Evolutionary conservation across 2,888 invertebrate genomes (phyloP), one percentile per base, ranked within the genome.

Genomic region (Eurois occulta): DNA sequence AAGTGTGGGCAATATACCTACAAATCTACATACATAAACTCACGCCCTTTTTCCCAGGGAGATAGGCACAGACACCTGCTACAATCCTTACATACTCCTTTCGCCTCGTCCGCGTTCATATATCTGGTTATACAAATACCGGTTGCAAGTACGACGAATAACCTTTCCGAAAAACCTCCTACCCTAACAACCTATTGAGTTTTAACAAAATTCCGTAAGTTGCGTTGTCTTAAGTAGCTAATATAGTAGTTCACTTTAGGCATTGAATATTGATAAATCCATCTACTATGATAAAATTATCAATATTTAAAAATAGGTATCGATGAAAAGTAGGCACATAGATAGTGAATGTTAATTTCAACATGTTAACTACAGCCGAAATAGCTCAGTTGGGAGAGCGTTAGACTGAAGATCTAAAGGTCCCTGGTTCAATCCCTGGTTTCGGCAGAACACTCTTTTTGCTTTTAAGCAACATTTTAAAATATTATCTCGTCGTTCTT

Each of bases 311-410:
- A 24, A 21, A 7, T 43, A 43, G 28, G 6, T 67, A 41, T 35
- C 2, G 1, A 2, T 55, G 6, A 24, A 11, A 32, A 58, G 18
- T n/a, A n/a, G 32, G 5, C 62, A 46, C 4, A 71, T 52, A 69
- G 55, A 55, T 68, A 64, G 0, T 2, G 0, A 6, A 0, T 16
- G 3, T 28, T 65, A 77, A 87, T 87, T 92, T 92, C 77, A 65
- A 0, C 0, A 0, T 0, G 0, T 0, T 0, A 0, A 0, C 0
- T 8, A 89, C 38, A 78, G 94, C 94, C 94, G 94, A 94, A 94
- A 94, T 94, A 94, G 94, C 94, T 94, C 94, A 94, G 94, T 94
- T 94, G 94, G 94, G 94, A 94, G 94, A 93, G 92, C 93, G 92
- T 93, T 93, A 92, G 93, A 93, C 92, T 92, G 92, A 93, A 93